phyloP scores from a whole-genome alignment of 2,113 vertebrate genomes.

The Neolamprologus sp. region DNA sequence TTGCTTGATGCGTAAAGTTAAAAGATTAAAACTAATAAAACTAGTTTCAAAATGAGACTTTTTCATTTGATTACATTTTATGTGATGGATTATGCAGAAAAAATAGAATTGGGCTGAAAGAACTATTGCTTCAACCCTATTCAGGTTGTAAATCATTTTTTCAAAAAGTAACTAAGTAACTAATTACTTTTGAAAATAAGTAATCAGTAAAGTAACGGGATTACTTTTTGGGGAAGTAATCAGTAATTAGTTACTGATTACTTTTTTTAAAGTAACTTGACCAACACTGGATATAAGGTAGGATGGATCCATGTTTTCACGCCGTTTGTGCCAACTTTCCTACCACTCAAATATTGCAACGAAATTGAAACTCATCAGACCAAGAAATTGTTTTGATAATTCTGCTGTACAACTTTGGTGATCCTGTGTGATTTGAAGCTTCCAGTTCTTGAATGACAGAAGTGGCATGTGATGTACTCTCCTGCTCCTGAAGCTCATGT shows the following conservation, averaged over 20 bases:
- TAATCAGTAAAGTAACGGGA: fast-evolving
- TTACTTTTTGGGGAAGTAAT: neutral
- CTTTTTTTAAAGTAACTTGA: neutral
- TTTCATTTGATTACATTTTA: neutral
- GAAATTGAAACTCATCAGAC: fast-evolving
- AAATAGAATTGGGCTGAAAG: no score
- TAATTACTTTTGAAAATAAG: fast-evolving
- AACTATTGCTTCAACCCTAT: no score
- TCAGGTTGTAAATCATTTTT: neutral
- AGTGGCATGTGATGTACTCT: neutral
- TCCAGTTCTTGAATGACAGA: neutral
- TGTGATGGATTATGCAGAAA: neutral
- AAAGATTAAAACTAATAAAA: neutral
- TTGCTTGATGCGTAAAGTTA: fast-evolving
- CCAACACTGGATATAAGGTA: neutral
- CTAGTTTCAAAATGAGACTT: neutral
- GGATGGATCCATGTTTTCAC: neutral
- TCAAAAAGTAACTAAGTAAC: fast-evolving
- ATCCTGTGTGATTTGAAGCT: neutral
- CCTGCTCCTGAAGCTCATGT: neutral
- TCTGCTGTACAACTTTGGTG: neutral
- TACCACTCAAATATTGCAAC: neutral
- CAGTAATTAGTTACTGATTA: neutral
- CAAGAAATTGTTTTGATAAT: neutral
- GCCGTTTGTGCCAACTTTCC: fast-evolving